phyloP scores from a whole-genome alignment of 1,140 invertebrate species.

The Portunus trituberculatus region DNA sequence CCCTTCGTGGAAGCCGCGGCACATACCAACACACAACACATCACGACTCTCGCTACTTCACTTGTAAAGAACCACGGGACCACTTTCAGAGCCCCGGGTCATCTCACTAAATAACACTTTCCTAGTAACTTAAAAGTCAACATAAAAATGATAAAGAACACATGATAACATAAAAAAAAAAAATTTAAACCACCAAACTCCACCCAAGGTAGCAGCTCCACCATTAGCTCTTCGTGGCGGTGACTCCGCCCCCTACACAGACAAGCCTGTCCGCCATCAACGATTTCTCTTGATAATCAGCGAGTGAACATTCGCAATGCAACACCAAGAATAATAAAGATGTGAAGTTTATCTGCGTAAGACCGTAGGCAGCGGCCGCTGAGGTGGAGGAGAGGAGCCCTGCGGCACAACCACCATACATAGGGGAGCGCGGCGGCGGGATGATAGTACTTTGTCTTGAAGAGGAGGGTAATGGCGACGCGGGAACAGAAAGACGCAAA shows the following conservation, averaged over 20 bases:
- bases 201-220: not conserved
- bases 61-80: not conserved
- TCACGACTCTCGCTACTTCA: not conserved
- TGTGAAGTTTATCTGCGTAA: conserved; percentile 1
- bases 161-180: conserved; percentile 25
- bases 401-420: conserved; percentile 33
- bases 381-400: conserved; percentile 14
- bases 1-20: not conserved
- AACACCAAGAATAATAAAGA: not conserved
- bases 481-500: conserved; percentile 20
- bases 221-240: conserved; percentile 7
- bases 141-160: conserved; percentile 39
- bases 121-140: conserved; percentile 30
- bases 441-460: not conserved
- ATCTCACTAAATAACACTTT: conserved; percentile 24
- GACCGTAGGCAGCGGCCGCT: not conserved
- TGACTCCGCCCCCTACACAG: not conserved
- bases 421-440: not conserved
- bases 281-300: not conserved
- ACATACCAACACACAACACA: not conserved
- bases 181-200: not conserved
- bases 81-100: not conserved
- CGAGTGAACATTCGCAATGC: not conserved
- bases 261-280: not conserved
- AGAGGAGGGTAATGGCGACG: not conserved